Percentiles rank a stretch among this genome's conserved stretches.
These are phyloP conservation scores for Atethmia centrago DNA, from an alignment of 2,888 invertebrate genomes.

Conservation along the genomic window DNA sequence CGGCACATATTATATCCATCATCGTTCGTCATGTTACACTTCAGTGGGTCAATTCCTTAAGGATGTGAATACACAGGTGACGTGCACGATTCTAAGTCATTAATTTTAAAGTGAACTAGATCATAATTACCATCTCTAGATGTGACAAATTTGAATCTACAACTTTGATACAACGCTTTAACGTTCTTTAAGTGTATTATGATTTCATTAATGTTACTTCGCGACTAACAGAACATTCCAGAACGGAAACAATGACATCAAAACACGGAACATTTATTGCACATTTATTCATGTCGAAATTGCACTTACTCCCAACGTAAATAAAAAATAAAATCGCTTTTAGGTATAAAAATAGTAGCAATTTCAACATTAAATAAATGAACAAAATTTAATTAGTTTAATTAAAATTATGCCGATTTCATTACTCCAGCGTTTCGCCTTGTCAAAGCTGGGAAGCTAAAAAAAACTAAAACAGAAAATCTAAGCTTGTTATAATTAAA, in stretches of 20 bases:
- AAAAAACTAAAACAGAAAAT: constrained; percentile 75
- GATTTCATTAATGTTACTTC: constrained; percentile 39
- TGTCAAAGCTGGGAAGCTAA: constrained; percentile 64
- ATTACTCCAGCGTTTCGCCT: constrained; percentile 49
- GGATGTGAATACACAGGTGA: constrained; percentile 20
- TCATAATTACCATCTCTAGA: constrained; percentile 35
- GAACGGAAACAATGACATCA: constrained; percentile 40
- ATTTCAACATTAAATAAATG: constrained; percentile 72
- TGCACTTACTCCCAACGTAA: constrained; percentile 65
- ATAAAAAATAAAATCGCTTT: constrained; percentile 53
- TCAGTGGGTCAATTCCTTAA: constrained; percentile 35
- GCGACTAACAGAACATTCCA: constrained; percentile 61
- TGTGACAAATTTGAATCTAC: constrained; percentile 40
- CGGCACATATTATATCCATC: neutral
- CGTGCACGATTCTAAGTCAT: constrained; percentile 36
- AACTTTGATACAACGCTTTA: constrained; percentile 33
- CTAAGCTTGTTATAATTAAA: constrained; percentile 80
- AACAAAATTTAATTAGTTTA: constrained; percentile 57
- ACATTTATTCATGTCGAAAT: constrained; percentile 71
- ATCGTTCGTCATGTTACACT: neutral
- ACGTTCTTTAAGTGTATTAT: constrained; percentile 32
- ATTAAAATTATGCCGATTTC: constrained; percentile 60
- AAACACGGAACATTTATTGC: constrained; percentile 50
- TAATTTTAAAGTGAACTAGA: constrained; percentile 49
- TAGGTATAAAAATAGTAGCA: constrained; percentile 57